A percentile compares a stretch with the other conserved stretches of the same genome.
Evolutionary conservation across 2,797 vertebrate genomes (phyloP).

Genomic region (Ara ararauna): DNA sequence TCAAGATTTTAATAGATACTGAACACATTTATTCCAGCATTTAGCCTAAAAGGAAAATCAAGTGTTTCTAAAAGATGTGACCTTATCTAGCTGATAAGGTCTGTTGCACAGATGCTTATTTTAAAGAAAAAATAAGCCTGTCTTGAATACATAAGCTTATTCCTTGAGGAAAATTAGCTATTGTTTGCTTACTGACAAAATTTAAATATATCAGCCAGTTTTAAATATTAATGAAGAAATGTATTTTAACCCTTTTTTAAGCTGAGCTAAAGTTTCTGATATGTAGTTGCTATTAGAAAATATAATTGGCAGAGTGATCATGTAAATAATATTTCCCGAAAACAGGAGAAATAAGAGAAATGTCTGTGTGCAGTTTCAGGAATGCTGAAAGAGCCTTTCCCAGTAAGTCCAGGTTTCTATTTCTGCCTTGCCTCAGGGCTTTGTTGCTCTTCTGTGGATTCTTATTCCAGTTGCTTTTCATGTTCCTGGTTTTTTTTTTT

Average conservation of each 20-base stretch:
- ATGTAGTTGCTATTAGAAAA: not conserved
- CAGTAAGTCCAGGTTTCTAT: not conserved
- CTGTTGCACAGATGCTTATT: not conserved
- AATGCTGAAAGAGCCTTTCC: not conserved
- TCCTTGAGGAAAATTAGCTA: not conserved
- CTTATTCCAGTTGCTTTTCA: not conserved
- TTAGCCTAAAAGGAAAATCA: not conserved
- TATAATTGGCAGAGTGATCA: not conserved
- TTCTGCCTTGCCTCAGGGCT: not conserved
- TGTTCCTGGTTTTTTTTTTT: not conserved
- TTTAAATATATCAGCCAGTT: not conserved
- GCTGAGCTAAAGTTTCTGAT: not conserved
- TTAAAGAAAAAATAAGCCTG: not conserved
- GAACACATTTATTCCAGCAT: not conserved
- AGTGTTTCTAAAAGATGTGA: not conserved
- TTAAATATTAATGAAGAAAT: not conserved
- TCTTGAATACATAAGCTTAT: not conserved
- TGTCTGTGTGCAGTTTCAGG: not conserved
- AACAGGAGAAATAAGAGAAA: not conserved
- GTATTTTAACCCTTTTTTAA: not conserved
- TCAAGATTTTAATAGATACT: not conserved
- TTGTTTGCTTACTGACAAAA: not conserved
- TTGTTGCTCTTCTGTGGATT: not conserved
- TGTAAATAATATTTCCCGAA: not conserved
- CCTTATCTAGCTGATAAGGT: not conserved